Evolutionary conservation across 2,113 vertebrate genomes (phyloP).

Genomic region (Arenaria interpres): DNA sequence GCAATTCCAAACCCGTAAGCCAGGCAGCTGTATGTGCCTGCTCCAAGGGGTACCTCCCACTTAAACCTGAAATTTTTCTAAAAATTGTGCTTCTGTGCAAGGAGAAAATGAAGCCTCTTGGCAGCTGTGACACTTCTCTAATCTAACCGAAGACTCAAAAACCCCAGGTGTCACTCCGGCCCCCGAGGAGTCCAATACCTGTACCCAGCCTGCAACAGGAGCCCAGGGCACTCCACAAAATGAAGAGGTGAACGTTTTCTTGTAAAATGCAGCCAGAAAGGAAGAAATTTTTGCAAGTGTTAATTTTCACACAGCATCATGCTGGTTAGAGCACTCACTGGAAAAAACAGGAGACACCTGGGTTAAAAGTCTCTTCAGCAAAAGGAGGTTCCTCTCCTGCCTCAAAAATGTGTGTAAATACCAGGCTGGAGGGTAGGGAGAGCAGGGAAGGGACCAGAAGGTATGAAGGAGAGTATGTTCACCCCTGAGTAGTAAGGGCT

Average conservation of each 20-base stretch:
- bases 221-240: not conserved
- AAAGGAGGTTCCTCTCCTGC: not conserved
- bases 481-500: not conserved
- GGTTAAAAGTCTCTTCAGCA: not conserved
- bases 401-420: not conserved
- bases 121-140: not conserved
- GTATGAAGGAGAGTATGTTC: not conserved
- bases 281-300: not conserved
- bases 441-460: not conserved
- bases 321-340: not conserved
- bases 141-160: not conserved
- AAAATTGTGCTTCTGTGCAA: not conserved
- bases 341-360: not conserved
- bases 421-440: not conserved
- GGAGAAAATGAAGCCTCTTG: not conserved
- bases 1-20: not conserved
- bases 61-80: not conserved
- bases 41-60: not conserved
- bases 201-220: not conserved
- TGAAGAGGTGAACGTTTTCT: not conserved
- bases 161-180: not conserved
- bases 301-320: not conserved
- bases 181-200: not conserved
- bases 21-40: not conserved
- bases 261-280: not conserved